These are phyloP conservation scores for Emmelina monodactyla DNA, from an alignment of 2,888 invertebrate species.

Conservation along the genomic window DNA sequence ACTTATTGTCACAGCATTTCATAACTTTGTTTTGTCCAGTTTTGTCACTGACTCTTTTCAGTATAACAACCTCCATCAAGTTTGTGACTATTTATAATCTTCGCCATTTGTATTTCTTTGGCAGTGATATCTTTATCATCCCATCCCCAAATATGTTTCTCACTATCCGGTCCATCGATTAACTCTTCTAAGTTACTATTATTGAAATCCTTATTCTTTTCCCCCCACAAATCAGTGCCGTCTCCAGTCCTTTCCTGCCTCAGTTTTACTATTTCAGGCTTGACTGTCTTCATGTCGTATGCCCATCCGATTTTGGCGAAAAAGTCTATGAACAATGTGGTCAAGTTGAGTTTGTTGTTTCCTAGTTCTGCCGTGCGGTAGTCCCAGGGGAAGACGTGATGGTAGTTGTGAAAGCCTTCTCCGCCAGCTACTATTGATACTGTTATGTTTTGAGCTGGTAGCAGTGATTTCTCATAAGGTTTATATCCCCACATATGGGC, in stretches of 20 bases:
- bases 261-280: constrained; percentile 17
- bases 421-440: constrained; percentile 25
- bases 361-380: constrained; percentile 31
- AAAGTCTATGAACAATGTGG: constrained; percentile 32
- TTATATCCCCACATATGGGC: constrained; percentile 62
- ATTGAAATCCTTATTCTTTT: neutral
- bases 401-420: constrained; percentile 37
- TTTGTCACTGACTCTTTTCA: too few relatives aligned
- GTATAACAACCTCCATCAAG: too few relatives aligned
- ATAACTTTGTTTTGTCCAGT: too few relatives aligned
- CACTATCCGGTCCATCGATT: too few relatives aligned
- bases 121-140: too few relatives aligned
- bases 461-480: constrained; percentile 42
- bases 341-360: constrained; percentile 19
- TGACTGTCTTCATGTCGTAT: constrained; percentile 29
- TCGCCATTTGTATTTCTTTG: too few relatives aligned
- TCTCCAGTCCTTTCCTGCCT: constrained; percentile 24
- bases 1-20: too few relatives aligned
- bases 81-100: too few relatives aligned
- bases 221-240: constrained; percentile 19
- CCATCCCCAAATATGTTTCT: too few relatives aligned
- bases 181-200: too few relatives aligned
- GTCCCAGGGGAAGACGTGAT: constrained; percentile 35
- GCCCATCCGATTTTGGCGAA: constrained; percentile 28
- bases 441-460: constrained; percentile 20